phyloP scores from a whole-genome alignment of 2,797 vertebrate species.

The Silurus lanzhouensis region DNA sequence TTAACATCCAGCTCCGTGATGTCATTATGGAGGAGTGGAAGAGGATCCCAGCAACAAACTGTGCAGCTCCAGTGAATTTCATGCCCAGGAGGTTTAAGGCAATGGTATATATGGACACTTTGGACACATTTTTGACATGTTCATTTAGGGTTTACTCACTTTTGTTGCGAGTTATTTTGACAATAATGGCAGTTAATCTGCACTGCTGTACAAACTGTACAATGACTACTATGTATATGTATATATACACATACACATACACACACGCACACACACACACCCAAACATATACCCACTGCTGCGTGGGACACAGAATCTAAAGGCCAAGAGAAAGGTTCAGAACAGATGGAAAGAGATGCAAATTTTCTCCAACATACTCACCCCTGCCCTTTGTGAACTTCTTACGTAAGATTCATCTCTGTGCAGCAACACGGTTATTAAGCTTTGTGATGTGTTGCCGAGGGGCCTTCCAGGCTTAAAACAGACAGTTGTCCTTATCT shows the following conservation, averaged over 20 bases:
- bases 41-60: no score
- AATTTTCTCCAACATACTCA: slow-evolving; percentile 14
- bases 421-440: neutral
- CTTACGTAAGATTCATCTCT: slow-evolving; percentile 11
- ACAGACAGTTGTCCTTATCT: neutral
- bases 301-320: slow-evolving; percentile 18
- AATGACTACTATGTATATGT: no score
- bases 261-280: neutral
- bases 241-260: neutral
- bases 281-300: neutral
- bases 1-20: no score
- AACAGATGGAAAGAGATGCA: slow-evolving; percentile 8
- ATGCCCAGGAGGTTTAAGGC: no score
- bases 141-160: no score
- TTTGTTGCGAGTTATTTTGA: no score
- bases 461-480: neutral
- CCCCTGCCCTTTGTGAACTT: neutral
- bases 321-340: slow-evolving; percentile 7
- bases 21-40: no score
- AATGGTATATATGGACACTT: no score
- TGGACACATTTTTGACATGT: no score
- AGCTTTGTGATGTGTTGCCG: slow-evolving; percentile 1
- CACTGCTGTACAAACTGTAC: no score
- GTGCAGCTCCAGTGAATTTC: no score
- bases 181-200: no score